Evolutionary conservation across 2,797 vertebrate species (phyloP), one percentile per base, ranked within the genome.

Genomic region (Dipus sagitta): DNA sequence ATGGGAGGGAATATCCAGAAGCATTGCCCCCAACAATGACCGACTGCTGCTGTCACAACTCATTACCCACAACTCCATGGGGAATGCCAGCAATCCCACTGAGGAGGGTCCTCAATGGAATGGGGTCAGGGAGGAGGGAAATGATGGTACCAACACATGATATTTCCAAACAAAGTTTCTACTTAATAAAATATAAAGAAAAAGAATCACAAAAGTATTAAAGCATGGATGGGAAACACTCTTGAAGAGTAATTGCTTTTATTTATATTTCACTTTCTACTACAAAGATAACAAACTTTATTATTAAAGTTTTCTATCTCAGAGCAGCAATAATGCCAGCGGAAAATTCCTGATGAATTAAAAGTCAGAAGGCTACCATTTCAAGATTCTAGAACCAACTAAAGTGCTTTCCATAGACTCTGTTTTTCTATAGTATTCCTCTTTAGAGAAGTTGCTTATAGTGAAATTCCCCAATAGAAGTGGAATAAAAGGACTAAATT

Each of bases 401-500:
- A 83, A 80, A 90, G 82, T 88, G 72, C 72, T 94, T 90, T 85
- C 86, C 86, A 76, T 17, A 26, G 81, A 74, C 58, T 30, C 8
- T 88, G 79, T 71, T 95, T 94, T 78, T 76, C 91, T 86, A 65
- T 12, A 77, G 38, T 24, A 30, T 60, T 74, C 52, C 28, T 91
- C 89, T 96, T 94, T 84, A 79, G 76, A 32, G 75, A 93, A 90
- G 76, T 88, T 94, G 62, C 88, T 95, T 70, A 91, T 42, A 80
- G 68, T 86, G 85, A 96, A 96, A 94, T 95, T 92, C 82, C 92
- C 67, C 70, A 90, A n/a, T 64, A 42, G 54, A 84, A 96, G 71
- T 96, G 89, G 68, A 90, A 95, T 90, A 94, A 96, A 94, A 94
- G 93, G 85, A 15, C 30, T 91, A 96, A 96, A 96, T 94, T 92